Evolutionary conservation across 2,113 vertebrate species (phyloP).

Genomic region (Neopipo cinnamomea): DNA sequence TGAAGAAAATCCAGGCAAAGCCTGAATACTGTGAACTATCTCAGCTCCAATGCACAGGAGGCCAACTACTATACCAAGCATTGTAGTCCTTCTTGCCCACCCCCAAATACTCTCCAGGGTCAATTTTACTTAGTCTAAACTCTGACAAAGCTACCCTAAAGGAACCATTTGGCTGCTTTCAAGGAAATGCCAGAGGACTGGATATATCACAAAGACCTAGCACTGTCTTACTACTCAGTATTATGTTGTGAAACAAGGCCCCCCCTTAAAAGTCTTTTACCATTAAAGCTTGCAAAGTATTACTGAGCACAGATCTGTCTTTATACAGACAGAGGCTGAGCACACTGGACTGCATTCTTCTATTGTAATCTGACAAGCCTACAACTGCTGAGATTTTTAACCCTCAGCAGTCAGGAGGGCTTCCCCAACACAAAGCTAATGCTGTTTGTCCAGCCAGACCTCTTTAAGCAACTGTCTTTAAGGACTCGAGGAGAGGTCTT

Average conservation of each 20-base stretch:
- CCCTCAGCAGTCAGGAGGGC: neutral
- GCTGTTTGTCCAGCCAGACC: neutral
- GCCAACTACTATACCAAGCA: neutral
- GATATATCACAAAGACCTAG: neutral
- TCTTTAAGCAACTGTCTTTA: neutral
- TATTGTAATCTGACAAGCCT: constrained; percentile 7
- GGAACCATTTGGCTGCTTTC: neutral
- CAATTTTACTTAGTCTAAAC: neutral
- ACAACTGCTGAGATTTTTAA: constrained; percentile 9
- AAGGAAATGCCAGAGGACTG: neutral
- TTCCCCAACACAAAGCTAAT: neutral
- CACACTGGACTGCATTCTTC: constrained; percentile 18
- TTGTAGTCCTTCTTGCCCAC: neutral
- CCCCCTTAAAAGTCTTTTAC: neutral
- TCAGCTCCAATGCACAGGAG: neutral
- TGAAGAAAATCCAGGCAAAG: neutral
- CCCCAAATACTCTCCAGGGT: neutral
- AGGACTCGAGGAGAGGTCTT: neutral
- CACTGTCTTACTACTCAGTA: neutral
- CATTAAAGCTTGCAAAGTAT: neutral
- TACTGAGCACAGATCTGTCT: neutral
- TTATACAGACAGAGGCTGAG: neutral
- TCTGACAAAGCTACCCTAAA: neutral
- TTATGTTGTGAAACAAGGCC: neutral
- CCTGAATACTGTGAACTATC: neutral